Base-by-base conservation (phyloP, 2,797 vertebrate species). In the Phalanger gymnotis region DNA sequence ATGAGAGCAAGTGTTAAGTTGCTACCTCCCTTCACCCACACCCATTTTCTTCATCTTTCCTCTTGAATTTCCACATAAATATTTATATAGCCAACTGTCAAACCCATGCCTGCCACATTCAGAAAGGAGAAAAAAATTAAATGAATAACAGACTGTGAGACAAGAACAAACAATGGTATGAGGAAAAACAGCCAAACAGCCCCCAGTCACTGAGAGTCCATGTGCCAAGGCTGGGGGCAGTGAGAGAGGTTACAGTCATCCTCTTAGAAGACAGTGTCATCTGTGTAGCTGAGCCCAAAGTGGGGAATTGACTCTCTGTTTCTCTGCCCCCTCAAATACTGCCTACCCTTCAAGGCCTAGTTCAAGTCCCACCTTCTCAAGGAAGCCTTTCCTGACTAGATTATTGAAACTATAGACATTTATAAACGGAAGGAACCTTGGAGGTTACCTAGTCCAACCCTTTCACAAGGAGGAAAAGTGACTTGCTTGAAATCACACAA, bases 31-130 rank as follows among this genome's bases (percentile, higher is more conserved):
- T 22, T 96, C 93, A 94, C 34, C 90, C 90, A 92, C 19, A 96
- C 90, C 90, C 56, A 12, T 52, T 54, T 30, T 92, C 16, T 53
- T 92, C 53, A 53, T 53, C 31, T 91, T 31, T 30, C 5, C n/a
- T 16, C 47, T 10, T 91, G 57, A n/a, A 92, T 87, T 94, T 96
- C 90, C 91, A 91, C 3, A 91, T 19, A 47, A 94, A 5, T 73
- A 96, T 89, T 96, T 95, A 92, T 91, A 54, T 0, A 66, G 58
- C 53, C 5, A 47, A 89, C 92, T 93, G 16, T 93, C 81, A 96
- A 90, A 92, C 47, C 92, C 93, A 58, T 31, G 7, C 56, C 25
- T 96, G n/a, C 91, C 53, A 92, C 31, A 93, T 93, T 95, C 28
- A 87, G 54, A 5, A 19, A 5, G 66, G 34, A 90, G 61, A 54